Base-by-base conservation (phyloP, 2,797 vertebrate genomes). In the Chelidonichthys spinosus region DNA sequence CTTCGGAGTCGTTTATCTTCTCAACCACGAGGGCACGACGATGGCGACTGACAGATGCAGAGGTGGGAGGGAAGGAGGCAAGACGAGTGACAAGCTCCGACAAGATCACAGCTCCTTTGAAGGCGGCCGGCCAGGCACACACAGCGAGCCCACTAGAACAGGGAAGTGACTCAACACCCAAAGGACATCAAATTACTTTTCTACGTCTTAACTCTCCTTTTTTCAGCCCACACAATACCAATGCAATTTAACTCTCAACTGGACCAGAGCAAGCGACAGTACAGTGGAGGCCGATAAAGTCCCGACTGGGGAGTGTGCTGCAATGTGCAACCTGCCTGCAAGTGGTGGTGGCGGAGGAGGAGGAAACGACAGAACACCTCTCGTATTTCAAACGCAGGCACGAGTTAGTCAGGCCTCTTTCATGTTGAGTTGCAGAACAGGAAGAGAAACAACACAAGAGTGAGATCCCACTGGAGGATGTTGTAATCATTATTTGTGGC, bases 21-120 rank as follows among this genome's bases (percentile, higher is more conserved):
- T 25, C 25, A 25, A 67, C 50, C 74, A 80, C 82, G 53, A 85
- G 80, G 85, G 75, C 82, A 61, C n/a, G 78, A 81, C 63, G 79
- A 81, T 59, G 86, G 75, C 77, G 91, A 89, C 56, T 72, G 87
- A 88, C 87, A 87, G 80, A 81, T 81, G 86, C 85, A 87, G 85
- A 87, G 84, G 92, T 92, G 89, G 90, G 90, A 91, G 91, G 89
- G 82, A 89, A 85, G 89, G 80, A 86, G 72, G 55, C 35, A 62
- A 75, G 74, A 81, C 36, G 63, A 91, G 86, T 90, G 93, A 90
- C 89, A 86, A 86, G 87, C 79, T 81, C 49, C 54, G 86, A 89
- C 90, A 91, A 67, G 84, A 89, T 84, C 72, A 78, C 85, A 73
- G 85, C 64, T 71, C 44, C 83, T 78, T 60, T 83, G 78, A 83